phyloP scores from a whole-genome alignment of 2,113 vertebrate genomes.

The Urocynchramus pylzowi region DNA sequence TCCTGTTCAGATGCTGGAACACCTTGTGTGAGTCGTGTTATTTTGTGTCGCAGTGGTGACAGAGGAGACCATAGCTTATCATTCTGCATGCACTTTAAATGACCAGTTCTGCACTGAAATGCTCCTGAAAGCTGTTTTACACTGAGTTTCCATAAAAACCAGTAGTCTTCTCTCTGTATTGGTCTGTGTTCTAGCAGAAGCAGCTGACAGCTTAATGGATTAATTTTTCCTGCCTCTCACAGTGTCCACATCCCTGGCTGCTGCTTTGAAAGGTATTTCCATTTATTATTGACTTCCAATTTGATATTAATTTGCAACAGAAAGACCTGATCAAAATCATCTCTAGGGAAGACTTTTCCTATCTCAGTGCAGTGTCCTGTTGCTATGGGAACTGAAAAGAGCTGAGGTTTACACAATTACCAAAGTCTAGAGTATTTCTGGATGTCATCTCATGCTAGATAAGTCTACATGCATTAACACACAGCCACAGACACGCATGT shows the following conservation, averaged over 20 bases:
- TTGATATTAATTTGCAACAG: constrained; percentile 43
- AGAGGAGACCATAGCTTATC: not conserved
- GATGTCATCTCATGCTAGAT: not conserved
- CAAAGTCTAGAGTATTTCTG: not conserved
- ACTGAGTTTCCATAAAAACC: not conserved
- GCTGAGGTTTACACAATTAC: not conserved
- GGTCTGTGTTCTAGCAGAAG: not conserved
- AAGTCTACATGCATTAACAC: too few relatives aligned
- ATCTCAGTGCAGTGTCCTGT: not conserved
- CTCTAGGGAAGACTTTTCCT: not conserved
- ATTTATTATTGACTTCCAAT: constrained; percentile 46
- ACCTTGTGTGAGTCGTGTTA: too few relatives aligned
- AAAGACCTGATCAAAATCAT: constrained; percentile 33
- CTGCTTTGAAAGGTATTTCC: constrained; percentile 3
- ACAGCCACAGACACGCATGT: accelerated
- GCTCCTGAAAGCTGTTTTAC: not conserved
- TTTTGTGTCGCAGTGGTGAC: too few relatives aligned
- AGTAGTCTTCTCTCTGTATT: not conserved
- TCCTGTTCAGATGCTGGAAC: too few relatives aligned
- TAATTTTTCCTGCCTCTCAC: not conserved
- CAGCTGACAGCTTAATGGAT: not conserved
- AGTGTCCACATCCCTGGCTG: not conserved
- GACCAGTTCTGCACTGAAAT: not conserved
- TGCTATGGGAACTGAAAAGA: constrained; percentile 35
- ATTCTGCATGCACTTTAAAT: not conserved